Conservation (phyloP, 2,888 invertebrate genomes). For the Podotricha telesiphe region DNA sequence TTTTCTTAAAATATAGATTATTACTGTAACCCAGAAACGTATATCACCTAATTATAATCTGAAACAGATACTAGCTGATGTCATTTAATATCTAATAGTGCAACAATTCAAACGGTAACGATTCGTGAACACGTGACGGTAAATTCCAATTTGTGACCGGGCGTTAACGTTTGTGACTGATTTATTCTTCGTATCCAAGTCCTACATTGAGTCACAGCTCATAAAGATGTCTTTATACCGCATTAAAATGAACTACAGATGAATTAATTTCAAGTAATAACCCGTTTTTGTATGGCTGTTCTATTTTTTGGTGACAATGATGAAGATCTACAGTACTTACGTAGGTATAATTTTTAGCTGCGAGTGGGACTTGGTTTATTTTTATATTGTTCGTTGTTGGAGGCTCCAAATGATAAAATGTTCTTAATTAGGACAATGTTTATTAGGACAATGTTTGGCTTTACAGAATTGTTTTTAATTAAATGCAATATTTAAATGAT, state of each 20-base stretch:
- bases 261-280: conserved; percentile 68
- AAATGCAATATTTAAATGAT: no score
- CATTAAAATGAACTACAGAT: conserved; percentile 68
- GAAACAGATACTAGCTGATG: conserved; percentile 22
- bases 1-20: no score
- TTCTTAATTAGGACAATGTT: background rate
- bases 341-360: background rate
- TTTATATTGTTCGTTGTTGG: background rate
- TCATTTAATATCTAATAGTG: conserved; percentile 32
- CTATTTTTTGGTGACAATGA: conserved; percentile 34
- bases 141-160: conserved; percentile 78
- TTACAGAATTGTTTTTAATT: no score
- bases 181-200: conserved; percentile 75
- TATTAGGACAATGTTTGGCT: background rate
- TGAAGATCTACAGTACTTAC: background rate
- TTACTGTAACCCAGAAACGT: no score
- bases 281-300: conserved; percentile 50
- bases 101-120: conserved; percentile 47
- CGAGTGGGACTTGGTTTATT: conserved; percentile 3
- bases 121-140: conserved; percentile 65
- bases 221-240: conserved; percentile 76
- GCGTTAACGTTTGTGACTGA: conserved; percentile 73
- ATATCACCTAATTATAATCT: conserved; percentile 19
- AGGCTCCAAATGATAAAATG: background rate
- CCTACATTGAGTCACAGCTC: conserved; percentile 77